Evolutionary conservation across 2,888 invertebrate species (phyloP), one percentile per base, ranked within the genome.

Genomic region (Drosophila percnosoma): DNA sequence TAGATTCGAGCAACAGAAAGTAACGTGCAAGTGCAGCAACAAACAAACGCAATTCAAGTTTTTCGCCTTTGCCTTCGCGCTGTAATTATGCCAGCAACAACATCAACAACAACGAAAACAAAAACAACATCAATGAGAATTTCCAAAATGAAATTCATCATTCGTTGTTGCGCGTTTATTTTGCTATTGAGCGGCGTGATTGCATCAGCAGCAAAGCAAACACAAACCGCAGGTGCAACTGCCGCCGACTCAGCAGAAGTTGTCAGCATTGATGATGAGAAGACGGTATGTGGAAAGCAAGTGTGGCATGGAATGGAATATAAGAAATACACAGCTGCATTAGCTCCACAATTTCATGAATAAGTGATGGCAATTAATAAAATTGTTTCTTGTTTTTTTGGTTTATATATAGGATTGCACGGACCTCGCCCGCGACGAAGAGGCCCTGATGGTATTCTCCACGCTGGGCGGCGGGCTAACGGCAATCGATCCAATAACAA

Each of bases 391-490:
- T 38, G 8, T 6, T 45, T 45, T 45, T 45, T 45, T 54, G 52
- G 54, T 69, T 24, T 54, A 45, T 29, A 21, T 27, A 34, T 66
- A 88, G 87, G 94, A 94, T 81, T 95, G 93, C 87, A 96, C 96
- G 7, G 96, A 96, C 88, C 91, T 96, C 84, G 95, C 96, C 52
- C 94, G 95, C 73, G 95, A 95, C 84, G 95, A 96, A 91, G 96
- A 96, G 90, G 94, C 96, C 78, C 94, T 97, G 51, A 93, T 99
- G 83, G 95, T 99, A 75, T 96, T 99, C 91, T 98, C 98, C 52
- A 99, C 99, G 54, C 94, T 99, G 83, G 98, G 98, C 91, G 99
- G 99, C 80, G 96, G 96, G 76, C 95, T 99, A 91, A 96, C 97
- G 80, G 99, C 98, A n/a, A 95, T 99, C 55, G 97, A 98, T 90